Evolutionary conservation across 2,888 invertebrate genomes (phyloP).

Genomic region (Rhyacophila evoluta): DNA sequence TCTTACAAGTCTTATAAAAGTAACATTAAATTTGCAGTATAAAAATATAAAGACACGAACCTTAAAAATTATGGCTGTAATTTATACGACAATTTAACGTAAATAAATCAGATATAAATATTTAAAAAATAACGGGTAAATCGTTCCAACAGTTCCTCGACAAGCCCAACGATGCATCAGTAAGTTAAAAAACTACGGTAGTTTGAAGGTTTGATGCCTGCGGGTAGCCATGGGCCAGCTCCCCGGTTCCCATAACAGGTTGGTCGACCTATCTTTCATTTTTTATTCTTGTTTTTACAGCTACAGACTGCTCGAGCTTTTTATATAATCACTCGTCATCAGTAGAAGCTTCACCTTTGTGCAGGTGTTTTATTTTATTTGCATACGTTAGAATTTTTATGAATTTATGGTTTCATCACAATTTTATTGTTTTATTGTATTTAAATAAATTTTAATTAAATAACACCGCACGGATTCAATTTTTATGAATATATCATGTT

Average conservation of each 20-base stretch:
- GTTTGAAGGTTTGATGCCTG: neutral
- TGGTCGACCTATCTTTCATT: conserved; percentile 20
- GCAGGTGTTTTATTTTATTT: conserved; percentile 16
- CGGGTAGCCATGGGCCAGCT: conserved; percentile 14
- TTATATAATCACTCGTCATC: conserved; percentile 15
- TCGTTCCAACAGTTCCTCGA: neutral
- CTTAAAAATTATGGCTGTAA: too few species aligned
- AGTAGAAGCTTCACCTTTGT: conserved; percentile 4
- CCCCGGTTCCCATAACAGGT: neutral
- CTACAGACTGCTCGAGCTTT: neutral
- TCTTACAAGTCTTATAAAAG: too few species aligned
- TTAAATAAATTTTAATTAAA: neutral
- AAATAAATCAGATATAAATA: too few species aligned
- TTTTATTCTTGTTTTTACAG: conserved; percentile 8
- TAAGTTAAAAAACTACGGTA: neutral
- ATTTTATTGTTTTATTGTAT: conserved; percentile 3
- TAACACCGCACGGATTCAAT: neutral
- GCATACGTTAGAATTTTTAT: neutral
- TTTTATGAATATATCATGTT: too few species aligned
- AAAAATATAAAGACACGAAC: too few species aligned
- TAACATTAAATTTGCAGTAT: too few species aligned
- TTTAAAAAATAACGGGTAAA: neutral
- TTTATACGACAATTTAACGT: too few species aligned
- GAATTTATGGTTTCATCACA: neutral
- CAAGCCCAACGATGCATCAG: neutral